Evolutionary conservation across 2,888 invertebrate genomes (phyloP).

Genomic region (Prenolepis imparis): DNA sequence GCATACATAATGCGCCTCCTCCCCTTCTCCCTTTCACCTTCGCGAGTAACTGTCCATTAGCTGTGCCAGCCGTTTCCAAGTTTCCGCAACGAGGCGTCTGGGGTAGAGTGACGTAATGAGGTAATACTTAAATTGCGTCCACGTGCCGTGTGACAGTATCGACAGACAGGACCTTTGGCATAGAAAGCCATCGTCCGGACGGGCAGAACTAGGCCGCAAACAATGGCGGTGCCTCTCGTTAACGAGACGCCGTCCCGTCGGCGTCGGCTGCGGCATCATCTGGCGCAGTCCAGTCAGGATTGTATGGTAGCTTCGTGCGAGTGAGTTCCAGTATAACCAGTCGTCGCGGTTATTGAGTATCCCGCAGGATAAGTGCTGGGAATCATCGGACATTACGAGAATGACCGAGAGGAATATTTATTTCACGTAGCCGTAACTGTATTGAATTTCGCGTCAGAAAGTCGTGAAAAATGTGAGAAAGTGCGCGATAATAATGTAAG

Average conservation of each 20-base stretch:
- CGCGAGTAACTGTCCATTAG: conserved; percentile 68
- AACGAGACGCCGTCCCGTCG: conserved; percentile 63
- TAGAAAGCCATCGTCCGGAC: conserved; percentile 72
- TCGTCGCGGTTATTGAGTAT: conserved; percentile 64
- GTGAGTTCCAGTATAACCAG: conserved; percentile 45
- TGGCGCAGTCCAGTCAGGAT: conserved; percentile 61
- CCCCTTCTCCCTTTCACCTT: conserved; percentile 21
- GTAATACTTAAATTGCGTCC: conserved; percentile 76
- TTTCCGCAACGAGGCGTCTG: conserved; percentile 61
- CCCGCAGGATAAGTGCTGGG: conserved; percentile 44
- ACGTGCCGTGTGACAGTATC: conserved; percentile 70
- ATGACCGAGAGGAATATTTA: background rate
- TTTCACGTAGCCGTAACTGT: background rate
- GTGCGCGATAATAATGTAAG: conserved; percentile 34
- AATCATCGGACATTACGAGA: background rate
- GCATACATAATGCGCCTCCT: conserved; percentile 56
- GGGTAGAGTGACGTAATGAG: conserved; percentile 73
- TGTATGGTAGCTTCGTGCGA: conserved; percentile 49
- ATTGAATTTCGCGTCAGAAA: background rate
- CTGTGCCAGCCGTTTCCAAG: conserved; percentile 60
- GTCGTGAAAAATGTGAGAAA: conserved; percentile 19
- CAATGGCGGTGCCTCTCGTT: conserved; percentile 79
- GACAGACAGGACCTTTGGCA: conserved; percentile 69
- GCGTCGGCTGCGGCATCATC: conserved; percentile 69
- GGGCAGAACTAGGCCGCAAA: conserved; percentile 82